Base-by-base conservation (phyloP, 30 jellyfish, hydroid and myxozoan genomes). In the Nemopilema nomurai region DNA sequence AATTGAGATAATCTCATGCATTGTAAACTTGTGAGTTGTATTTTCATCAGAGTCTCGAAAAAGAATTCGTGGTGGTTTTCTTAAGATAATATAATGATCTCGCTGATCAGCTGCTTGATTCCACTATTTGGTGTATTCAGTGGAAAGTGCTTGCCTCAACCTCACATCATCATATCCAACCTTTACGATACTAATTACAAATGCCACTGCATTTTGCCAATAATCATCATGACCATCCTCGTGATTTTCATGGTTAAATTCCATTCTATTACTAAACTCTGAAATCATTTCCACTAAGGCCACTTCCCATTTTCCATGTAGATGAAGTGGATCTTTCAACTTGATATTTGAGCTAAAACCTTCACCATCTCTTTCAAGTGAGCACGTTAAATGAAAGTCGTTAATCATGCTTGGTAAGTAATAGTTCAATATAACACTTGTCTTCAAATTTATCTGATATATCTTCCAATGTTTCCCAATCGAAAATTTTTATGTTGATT, bases 251-350 rank as follows among this genome's bases (percentile, higher is more conserved):
- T n/a, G n/a, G n/a, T n/a, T 13, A 51, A 19, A 63, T 63, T 41
- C 57, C 6, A 41, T 41, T 41, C 57, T 41, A 41, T 41, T 41
- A 3, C 57, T 41, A 3, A 41, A 41, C 57, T 41, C 57, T 41
- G 57, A 41, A 41, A 63, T 63, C 73, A 63, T 63, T 63, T 63
- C 73, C 7, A 63, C 73, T 24, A 63, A 63, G 4, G 73, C 73
- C 4, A 63, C 7, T 24, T 63, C 73, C 18, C 73, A 63, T 63
- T 63, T 63, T 18, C 73, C 73, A 18, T 24, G 29, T 63, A n/a
- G 29, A 19, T 63, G 57, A 41, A 41, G 57, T 41, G 57, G 57
- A 6, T 41, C 57, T 41, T 41, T 41, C 57, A 41, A 13, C 57
- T 41, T 41, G 13, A 41, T 41, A 41, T 41, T 41, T 41, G 57